phyloP scores from a whole-genome alignment of 2,888 invertebrate species.

The Lasius fuliginosus region DNA sequence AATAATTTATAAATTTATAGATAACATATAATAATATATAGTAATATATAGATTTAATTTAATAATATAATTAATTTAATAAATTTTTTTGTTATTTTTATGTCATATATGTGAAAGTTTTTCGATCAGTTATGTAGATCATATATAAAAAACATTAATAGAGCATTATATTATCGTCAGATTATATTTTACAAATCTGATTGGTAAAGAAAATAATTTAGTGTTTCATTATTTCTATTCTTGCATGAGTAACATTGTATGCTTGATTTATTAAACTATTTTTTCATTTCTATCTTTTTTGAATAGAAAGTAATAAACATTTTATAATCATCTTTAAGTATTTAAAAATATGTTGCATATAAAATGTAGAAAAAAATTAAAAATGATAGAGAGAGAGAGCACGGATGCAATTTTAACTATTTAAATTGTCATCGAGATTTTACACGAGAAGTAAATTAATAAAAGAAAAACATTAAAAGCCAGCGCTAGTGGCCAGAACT shows the following conservation, averaged over 20 bases:
- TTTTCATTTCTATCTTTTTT: background rate
- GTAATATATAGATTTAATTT: background rate
- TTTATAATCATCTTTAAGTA: constrained; percentile 14
- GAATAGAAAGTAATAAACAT: background rate
- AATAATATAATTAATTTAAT: background rate
- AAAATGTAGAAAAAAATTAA: background rate
- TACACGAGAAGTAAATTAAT: constrained; percentile 7
- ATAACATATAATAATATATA: background rate
- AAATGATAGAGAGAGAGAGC: background rate
- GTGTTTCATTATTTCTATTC: constrained; percentile 5
- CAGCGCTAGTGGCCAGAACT: background rate
- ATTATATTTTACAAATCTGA: background rate
- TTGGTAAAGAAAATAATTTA: background rate
- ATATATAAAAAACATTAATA: no score
- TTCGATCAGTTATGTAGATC: background rate
- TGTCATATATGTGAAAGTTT: background rate
- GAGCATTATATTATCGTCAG: background rate
- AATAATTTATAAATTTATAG: background rate
- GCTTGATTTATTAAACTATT: background rate
- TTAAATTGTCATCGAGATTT: background rate
- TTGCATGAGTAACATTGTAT: background rate
- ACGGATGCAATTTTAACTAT: background rate
- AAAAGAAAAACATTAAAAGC: constrained; percentile 14
- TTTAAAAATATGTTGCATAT: background rate
- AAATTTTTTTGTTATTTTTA: background rate